phyloP scores from a whole-genome alignment of 1,140 invertebrate species.

The Ptiloglossa arizonensis region DNA sequence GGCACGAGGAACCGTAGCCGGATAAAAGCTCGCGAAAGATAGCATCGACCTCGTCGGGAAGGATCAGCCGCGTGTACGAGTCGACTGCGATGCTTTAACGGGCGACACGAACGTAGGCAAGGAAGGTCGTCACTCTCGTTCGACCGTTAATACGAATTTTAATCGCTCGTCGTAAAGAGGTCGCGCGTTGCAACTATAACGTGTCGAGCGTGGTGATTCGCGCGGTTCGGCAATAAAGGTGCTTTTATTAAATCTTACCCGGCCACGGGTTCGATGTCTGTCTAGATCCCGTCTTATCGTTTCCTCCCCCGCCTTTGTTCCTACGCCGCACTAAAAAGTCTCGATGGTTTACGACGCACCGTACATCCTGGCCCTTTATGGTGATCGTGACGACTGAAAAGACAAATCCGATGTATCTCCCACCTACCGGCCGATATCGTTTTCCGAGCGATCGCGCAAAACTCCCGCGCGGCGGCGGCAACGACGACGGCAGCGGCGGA shows the following conservation, averaged over 20 bases:
- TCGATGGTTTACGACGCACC: slow-evolving; percentile 51
- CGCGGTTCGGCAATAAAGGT: slow-evolving; percentile 58
- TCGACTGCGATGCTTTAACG: background rate
- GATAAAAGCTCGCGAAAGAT: slow-evolving; percentile 56
- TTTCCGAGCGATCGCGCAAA: background rate
- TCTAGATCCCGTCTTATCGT: slow-evolving; percentile 23
- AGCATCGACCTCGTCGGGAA: slow-evolving; percentile 24
- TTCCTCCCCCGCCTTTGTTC: slow-evolving; percentile 25
- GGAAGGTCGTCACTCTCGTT: slow-evolving; percentile 13
- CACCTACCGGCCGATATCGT: slow-evolving; percentile 21
- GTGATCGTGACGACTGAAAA: slow-evolving; percentile 64
- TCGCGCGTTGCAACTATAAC: slow-evolving; percentile 39
- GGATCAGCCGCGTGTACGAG: background rate
- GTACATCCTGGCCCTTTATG: slow-evolving; percentile 52
- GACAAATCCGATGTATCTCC: slow-evolving; percentile 38
- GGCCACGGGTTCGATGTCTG: background rate
- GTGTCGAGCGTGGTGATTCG: slow-evolving; percentile 28
- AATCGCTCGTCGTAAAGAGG: slow-evolving; percentile 71
- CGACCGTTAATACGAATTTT: slow-evolving; percentile 70
- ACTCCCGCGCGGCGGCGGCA: background rate
- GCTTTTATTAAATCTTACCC: slow-evolving; percentile 67
- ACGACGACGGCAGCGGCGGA: too few species aligned
- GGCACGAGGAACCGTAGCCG: background rate
- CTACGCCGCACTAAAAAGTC: slow-evolving; percentile 29
- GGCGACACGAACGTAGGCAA: background rate